A percentile compares a stretch with the other conserved stretches of the same genome.
These are phyloP conservation scores for Cydia splendana DNA, from an alignment of 1,140 invertebrate species.

Conservation along the genomic window DNA sequence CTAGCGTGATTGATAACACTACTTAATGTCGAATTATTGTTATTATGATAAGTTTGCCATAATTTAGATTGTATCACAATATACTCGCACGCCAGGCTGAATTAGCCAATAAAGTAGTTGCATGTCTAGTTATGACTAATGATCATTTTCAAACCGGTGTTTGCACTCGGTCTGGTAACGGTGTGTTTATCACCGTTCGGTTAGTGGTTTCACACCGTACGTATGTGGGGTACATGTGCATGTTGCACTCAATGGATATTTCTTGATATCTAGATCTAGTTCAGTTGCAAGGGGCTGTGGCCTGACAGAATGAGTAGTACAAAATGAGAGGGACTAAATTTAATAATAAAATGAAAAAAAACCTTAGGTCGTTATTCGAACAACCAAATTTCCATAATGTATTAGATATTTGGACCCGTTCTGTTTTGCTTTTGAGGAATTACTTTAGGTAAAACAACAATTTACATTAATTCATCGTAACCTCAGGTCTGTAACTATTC, in stretches of 20 bases:
- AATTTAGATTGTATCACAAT: not conserved
- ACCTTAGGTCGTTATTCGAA: too few species aligned
- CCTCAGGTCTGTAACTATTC: not conserved
- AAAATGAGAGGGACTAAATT: not conserved
- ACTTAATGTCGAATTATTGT: not conserved
- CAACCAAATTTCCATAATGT: too few species aligned
- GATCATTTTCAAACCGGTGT: conserved; percentile 6
- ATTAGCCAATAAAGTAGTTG: not conserved
- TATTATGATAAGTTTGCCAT: not conserved
- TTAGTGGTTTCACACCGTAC: not conserved
- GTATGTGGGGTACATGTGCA: not conserved
- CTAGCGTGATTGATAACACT: too few species aligned
- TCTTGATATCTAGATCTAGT: not conserved
- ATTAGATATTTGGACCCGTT: too few species aligned
- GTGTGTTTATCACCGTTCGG: conserved; percentile 22
- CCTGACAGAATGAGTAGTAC: too few species aligned
- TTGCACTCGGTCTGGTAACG: conserved; percentile 18
- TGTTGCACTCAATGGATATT: not conserved
- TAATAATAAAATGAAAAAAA: too few species aligned
- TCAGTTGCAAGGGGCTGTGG: not conserved
- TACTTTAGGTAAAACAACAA: too few species aligned
- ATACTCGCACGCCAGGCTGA: not conserved
- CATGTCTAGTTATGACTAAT: conserved; percentile 13
- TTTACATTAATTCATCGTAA: too few species aligned
- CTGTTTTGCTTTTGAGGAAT: too few species aligned